Evolutionary conservation across 2,888 invertebrate species (phyloP).

Genomic region (Bugulina stolonifera): DNA sequence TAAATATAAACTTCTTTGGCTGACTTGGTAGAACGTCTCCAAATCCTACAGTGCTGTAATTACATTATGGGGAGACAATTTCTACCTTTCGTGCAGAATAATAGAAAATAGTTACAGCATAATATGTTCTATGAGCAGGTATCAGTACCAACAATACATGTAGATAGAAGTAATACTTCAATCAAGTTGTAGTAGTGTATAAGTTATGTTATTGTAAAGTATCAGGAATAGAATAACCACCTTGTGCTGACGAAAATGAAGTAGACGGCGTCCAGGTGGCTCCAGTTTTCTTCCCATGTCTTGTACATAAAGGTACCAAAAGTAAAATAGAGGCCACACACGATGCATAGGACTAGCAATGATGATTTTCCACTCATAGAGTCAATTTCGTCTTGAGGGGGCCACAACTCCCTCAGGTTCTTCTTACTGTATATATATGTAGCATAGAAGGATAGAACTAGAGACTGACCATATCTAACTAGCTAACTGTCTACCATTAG

Average conservation of each 20-base stretch:
- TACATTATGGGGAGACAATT: no score
- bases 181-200: no score
- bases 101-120: no score
- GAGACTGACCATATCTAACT: no score
- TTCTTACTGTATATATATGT: slow-evolving; percentile 15
- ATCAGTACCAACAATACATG: no score
- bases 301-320: slow-evolving; percentile 71
- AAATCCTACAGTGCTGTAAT: slow-evolving; percentile 86
- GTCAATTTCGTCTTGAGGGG: slow-evolving; percentile 18
- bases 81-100: no score
- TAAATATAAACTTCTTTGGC: slow-evolving; percentile 81
- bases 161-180: no score
- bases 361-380: slow-evolving; percentile 32
- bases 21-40: slow-evolving; percentile 83
- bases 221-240: no score
- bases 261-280: slow-evolving; percentile 88
- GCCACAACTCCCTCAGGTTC: slow-evolving; percentile 16
- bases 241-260: slow-evolving; percentile 88
- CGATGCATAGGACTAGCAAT: slow-evolving; percentile 50
- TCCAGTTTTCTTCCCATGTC: slow-evolving; percentile 66
- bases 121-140: no score
- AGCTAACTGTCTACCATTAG: no score
- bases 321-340: slow-evolving; percentile 78
- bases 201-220: no score
- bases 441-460: no score